These are phyloP conservation scores for Lydus trimaculatus DNA, from an alignment of 2,888 invertebrate genomes.

Conservation along the genomic window DNA sequence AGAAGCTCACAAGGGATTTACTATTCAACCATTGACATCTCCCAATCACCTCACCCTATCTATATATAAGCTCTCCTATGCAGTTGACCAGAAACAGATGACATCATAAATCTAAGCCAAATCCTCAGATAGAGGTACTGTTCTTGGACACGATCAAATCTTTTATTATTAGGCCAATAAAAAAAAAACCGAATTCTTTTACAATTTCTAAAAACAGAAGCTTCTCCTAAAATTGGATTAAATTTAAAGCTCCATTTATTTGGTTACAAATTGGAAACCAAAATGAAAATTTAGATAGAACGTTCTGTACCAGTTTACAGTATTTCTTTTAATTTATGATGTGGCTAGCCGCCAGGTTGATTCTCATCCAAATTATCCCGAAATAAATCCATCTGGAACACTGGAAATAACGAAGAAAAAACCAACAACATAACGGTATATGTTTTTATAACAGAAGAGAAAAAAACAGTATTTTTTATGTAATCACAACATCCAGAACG, in stretches of 20 bases:
- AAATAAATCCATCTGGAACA: slow-evolving; percentile 3
- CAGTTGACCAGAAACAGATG: slow-evolving; percentile 37
- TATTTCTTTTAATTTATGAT: not conserved
- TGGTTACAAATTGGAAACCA: not conserved
- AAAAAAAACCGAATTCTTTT: not conserved
- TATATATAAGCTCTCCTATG: slow-evolving; percentile 25
- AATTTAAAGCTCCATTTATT: slow-evolving; percentile 3
- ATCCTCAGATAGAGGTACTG: slow-evolving; percentile 33
- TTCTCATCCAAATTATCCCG: slow-evolving; percentile 3
- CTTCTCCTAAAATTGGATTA: slow-evolving; percentile 3
- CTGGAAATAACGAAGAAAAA: not conserved
- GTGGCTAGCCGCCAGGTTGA: slow-evolving; percentile 9
- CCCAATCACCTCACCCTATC: slow-evolving; percentile 23
- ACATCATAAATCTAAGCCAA: slow-evolving; percentile 39
- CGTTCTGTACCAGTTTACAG: not conserved
- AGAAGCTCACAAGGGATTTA: slow-evolving; percentile 38
- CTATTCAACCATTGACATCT: slow-evolving; percentile 35
- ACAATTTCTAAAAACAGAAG: not conserved
- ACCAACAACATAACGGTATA: not conserved
- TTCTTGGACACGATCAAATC: slow-evolving; percentile 13
- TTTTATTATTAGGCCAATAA: not conserved
- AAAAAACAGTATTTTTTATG: not conserved
- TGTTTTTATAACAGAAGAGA: not conserved
- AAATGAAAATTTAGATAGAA: slow-evolving; percentile 1
- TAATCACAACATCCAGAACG: not conserved